Conservation (phyloP, 2,797 vertebrate species). For the Enteromius thamalakanensis region DNA sequence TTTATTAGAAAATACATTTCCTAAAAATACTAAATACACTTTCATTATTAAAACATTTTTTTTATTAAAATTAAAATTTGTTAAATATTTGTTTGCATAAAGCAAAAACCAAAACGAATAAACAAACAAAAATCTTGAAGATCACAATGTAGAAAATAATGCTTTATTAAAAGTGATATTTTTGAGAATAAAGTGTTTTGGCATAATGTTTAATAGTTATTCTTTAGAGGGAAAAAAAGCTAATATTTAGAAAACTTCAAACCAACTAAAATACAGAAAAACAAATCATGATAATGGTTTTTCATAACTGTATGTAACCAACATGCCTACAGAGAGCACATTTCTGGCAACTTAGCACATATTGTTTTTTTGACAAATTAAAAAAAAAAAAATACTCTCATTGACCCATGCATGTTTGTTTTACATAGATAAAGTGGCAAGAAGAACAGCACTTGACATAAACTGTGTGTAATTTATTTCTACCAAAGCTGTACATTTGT, state of each 20-base stretch:
- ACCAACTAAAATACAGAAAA: not conserved
- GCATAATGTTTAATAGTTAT: not conserved
- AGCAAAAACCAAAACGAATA: too few relatives aligned
- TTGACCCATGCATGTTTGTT: not conserved
- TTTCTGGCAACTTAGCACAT: not conserved
- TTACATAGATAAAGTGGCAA: not conserved
- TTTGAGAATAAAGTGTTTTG: not conserved
- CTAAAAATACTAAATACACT: not conserved
- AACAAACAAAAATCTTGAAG: too few relatives aligned
- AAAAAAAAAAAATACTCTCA: not conserved
- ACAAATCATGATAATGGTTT: too few relatives aligned
- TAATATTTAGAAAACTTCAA: not conserved
- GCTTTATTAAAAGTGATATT: not conserved
- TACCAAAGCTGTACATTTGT: slow-evolving; percentile 15
- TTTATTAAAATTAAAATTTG: too few relatives aligned
- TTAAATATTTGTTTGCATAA: not conserved
- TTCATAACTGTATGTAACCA: too few relatives aligned
- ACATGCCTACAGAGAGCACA: too few relatives aligned
- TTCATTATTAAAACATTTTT: not conserved
- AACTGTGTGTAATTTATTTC: slow-evolving; percentile 36
- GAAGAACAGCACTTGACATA: not conserved
- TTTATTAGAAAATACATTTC: not conserved
- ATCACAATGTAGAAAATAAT: not conserved
- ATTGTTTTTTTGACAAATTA: not conserved
- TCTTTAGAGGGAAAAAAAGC: not conserved